These are phyloP conservation scores for Meloe dianella DNA, from an alignment of 2,888 invertebrate genomes.

Conservation along the genomic window DNA sequence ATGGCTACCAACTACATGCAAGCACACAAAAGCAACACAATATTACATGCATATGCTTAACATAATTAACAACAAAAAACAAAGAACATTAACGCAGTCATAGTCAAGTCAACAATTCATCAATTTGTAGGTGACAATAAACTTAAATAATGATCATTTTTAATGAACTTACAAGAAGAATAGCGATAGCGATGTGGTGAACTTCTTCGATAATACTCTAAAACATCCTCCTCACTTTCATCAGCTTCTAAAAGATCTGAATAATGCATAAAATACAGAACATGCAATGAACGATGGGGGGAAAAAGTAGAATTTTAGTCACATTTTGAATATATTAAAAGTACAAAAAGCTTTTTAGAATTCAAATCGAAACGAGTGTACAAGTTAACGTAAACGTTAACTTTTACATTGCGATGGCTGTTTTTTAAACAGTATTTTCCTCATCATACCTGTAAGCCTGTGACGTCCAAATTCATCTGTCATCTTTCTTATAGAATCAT, in stretches of 20 bases:
- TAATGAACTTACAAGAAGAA: constrained; percentile 65
- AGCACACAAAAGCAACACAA: constrained; percentile 37
- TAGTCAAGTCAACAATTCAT: constrained; percentile 11
- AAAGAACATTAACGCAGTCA: constrained; percentile 16
- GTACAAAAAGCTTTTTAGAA: not conserved
- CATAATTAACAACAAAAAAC: not conserved
- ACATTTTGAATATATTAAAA: constrained; percentile 2
- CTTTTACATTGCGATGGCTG: not conserved
- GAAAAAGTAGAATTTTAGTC: not conserved
- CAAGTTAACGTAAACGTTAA: not conserved
- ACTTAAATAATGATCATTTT: not conserved
- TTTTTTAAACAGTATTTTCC: not conserved
- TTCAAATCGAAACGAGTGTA: not conserved
- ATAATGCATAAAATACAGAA: constrained; percentile 23
- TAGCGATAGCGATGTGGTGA: constrained; percentile 61
- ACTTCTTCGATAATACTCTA: constrained; percentile 45
- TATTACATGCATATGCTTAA: constrained; percentile 32
- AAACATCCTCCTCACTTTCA: constrained; percentile 58
- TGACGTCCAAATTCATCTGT: constrained; percentile 54
- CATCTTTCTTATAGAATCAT: constrained; percentile 48
- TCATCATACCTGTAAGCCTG: constrained; percentile 52
- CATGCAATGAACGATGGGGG: constrained; percentile 21
- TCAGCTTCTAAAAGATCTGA: constrained; percentile 66
- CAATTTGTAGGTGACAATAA: constrained; percentile 17
- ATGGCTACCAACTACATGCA: constrained; percentile 62